Conservation (phyloP, 2,888 invertebrate species). For the Thecophora atra region DNA sequence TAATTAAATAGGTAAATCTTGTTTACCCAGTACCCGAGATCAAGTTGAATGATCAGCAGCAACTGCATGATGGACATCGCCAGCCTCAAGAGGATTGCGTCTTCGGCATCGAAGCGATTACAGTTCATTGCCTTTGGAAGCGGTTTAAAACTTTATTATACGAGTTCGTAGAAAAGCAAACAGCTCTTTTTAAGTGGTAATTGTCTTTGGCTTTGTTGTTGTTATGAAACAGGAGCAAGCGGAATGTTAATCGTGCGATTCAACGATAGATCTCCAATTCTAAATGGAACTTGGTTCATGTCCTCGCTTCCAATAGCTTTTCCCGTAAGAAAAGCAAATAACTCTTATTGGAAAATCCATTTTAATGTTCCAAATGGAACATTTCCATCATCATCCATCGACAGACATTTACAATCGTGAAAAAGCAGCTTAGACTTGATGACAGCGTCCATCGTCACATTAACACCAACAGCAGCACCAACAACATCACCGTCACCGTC, state of each 20-base stretch:
- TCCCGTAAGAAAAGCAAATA: too few species aligned
- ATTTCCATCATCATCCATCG: too few species aligned
- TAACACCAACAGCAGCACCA: not conserved
- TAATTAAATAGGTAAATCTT: conserved; percentile 49
- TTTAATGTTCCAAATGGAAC: too few species aligned
- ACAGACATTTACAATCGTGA: too few species aligned
- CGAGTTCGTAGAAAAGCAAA: not conserved
- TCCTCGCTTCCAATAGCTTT: too few species aligned
- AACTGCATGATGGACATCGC: not conserved
- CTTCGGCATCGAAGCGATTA: not conserved
- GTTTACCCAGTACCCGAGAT: conserved; percentile 63
- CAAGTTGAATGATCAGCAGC: conserved; percentile 56
- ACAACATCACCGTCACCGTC: not conserved
- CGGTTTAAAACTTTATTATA: not conserved
- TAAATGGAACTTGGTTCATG: not conserved
- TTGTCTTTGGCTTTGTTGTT: not conserved
- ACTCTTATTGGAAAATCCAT: too few species aligned
- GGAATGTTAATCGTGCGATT: not conserved
- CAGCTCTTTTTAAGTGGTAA: not conserved
- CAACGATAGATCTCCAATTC: not conserved
- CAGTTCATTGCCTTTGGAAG: conserved; percentile 19
- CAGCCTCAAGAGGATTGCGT: not conserved
- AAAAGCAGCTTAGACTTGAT: too few species aligned
- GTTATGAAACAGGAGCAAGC: not conserved
- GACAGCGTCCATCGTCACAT: too few species aligned